These are phyloP conservation scores for Trisateles emortualis DNA, from an alignment of 2,888 invertebrate species.

Conservation along the genomic window DNA sequence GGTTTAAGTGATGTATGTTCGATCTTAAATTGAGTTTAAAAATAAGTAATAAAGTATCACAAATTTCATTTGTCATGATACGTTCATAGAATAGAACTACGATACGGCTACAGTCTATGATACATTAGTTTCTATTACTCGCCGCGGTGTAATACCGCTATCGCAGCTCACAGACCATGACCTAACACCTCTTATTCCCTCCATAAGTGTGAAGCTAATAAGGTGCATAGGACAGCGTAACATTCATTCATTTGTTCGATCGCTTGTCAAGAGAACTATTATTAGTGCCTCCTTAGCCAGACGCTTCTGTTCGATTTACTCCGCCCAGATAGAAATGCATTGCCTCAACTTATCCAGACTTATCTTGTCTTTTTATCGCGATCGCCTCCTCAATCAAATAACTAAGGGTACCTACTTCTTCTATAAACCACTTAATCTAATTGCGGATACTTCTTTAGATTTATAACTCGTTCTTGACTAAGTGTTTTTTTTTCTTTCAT, in stretches of 20 bases:
- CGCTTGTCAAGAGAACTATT: conserved; percentile 34
- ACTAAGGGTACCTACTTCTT: conserved; percentile 7
- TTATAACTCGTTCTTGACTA: neutral
- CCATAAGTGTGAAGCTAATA: conserved; percentile 33
- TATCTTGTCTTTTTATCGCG: conserved; percentile 33
- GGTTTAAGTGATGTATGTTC: no score
- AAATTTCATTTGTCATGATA: no score
- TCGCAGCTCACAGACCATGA: conserved; percentile 25
- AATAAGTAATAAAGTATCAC: no score
- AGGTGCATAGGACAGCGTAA: conserved; percentile 30
- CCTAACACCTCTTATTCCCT: conserved; percentile 34
- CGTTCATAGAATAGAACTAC: no score
- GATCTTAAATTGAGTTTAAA: no score
- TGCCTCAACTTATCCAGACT: conserved; percentile 15
- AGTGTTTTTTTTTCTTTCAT: neutral
- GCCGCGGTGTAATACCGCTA: conserved; percentile 26
- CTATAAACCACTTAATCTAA: conserved; percentile 24
- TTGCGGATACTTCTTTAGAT: conserved; percentile 14
- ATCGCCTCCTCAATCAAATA: conserved; percentile 20
- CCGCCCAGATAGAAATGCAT: conserved; percentile 29
- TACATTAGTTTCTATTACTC: conserved; percentile 27
- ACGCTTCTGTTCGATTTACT: conserved; percentile 16
- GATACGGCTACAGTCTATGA: conserved; percentile 19
- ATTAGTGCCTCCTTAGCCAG: conserved; percentile 35
- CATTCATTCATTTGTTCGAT: conserved; percentile 32